Evolutionary conservation across 2,888 invertebrate genomes (phyloP).

Genomic region (Emesis furor): DNA sequence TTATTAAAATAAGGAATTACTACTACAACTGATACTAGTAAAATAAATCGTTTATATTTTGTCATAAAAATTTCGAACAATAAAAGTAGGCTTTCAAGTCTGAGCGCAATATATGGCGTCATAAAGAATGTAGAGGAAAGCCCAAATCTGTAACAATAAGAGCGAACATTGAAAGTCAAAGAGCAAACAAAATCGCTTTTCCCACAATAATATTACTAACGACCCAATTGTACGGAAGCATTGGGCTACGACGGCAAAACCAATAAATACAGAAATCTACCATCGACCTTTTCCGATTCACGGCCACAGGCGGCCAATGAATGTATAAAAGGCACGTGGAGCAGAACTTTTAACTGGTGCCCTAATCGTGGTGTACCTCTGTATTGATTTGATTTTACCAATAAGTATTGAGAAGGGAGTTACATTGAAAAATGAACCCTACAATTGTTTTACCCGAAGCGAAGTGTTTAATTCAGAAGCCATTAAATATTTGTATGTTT

Average conservation of each 20-base stretch:
- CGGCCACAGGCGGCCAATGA: conserved; percentile 82
- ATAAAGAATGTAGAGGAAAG: conserved; percentile 85
- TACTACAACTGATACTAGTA: too few species aligned
- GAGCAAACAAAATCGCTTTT: conserved; percentile 90
- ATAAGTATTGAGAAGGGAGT: conserved; percentile 77
- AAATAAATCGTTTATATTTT: conserved; percentile 21
- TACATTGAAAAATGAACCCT: conserved; percentile 82
- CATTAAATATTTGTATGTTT: conserved; percentile 34
- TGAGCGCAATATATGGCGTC: conserved; percentile 84
- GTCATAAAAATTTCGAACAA: conserved; percentile 76
- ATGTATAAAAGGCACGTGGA: conserved; percentile 85
- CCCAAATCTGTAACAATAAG: conserved; percentile 89
- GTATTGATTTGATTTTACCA: conserved; percentile 82
- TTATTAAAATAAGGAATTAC: too few species aligned
- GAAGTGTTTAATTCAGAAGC: conserved; percentile 77
- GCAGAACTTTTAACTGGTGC: conserved; percentile 83
- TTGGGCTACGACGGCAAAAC: conserved; percentile 87
- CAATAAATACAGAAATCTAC: conserved; percentile 90
- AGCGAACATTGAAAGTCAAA: conserved; percentile 89
- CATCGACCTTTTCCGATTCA: conserved; percentile 84
- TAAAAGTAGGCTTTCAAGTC: conserved; percentile 84
- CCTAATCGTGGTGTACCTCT: conserved; percentile 83
- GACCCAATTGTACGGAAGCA: conserved; percentile 90
- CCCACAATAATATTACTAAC: conserved; percentile 91
- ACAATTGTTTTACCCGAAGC: conserved; percentile 76